These are phyloP conservation scores for Heliconius nattereri DNA, from an alignment of 1,140 invertebrate species.

Conservation along the genomic window DNA sequence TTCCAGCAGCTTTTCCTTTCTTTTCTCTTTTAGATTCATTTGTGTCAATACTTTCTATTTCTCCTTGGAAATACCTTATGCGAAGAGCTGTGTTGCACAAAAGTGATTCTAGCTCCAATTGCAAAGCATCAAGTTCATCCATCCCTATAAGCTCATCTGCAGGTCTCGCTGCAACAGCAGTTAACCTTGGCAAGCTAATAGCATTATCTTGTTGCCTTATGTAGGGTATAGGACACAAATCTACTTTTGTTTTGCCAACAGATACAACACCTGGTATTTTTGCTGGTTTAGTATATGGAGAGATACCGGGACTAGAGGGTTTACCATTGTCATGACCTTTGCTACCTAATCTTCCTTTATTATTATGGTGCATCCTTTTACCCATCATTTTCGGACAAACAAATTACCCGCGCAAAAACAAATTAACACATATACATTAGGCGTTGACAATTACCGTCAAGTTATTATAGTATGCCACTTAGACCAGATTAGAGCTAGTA, in stretches of 20 bases:
- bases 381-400: slow-evolving; percentile 72
- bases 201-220: slow-evolving; percentile 74
- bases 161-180: slow-evolving; percentile 69
- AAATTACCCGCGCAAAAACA: slow-evolving; percentile 69
- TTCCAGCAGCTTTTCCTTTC: slow-evolving; percentile 82
- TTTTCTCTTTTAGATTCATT: slow-evolving; percentile 86
- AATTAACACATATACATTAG: slow-evolving; percentile 44
- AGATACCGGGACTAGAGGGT: slow-evolving; percentile 76
- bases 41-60: slow-evolving; percentile 87
- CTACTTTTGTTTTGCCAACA: slow-evolving; percentile 70
- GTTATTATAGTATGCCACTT: not conserved
- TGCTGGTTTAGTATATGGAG: slow-evolving; percentile 75
- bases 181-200: slow-evolving; percentile 66
- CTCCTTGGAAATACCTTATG: slow-evolving; percentile 87
- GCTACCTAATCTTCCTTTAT: slow-evolving; percentile 72
- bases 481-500: not conserved
- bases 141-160: slow-evolving; percentile 79
- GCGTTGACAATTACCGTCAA: slow-evolving; percentile 25
- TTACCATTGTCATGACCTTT: slow-evolving; percentile 78
- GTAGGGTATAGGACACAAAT: slow-evolving; percentile 71
- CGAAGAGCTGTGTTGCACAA: slow-evolving; percentile 91
- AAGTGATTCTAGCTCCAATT: slow-evolving; percentile 93
- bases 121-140: slow-evolving; percentile 93
- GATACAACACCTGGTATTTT: slow-evolving; percentile 69
- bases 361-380: slow-evolving; percentile 79